Evolutionary conservation across 2,113 vertebrate species (phyloP).

Genomic region (Grantiella picta): DNA sequence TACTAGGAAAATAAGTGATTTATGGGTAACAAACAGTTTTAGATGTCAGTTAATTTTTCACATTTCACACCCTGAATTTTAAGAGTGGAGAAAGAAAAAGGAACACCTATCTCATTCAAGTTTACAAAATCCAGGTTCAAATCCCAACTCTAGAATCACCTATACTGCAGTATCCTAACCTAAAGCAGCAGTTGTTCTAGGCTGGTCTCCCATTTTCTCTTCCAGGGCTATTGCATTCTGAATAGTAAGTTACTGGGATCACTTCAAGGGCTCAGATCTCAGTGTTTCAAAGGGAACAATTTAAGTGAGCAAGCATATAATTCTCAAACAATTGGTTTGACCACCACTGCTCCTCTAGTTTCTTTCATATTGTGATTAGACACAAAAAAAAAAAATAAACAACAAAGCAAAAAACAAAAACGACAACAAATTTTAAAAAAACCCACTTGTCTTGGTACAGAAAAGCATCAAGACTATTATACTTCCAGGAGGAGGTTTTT

Average conservation of each 20-base stretch:
- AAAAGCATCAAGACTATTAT: not conserved
- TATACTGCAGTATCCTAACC: not conserved
- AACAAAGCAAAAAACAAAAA: not conserved
- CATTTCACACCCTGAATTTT: not conserved
- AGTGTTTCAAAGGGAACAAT: not conserved
- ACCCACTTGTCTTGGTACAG: not conserved
- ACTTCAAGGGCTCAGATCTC: not conserved
- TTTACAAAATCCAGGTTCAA: not conserved
- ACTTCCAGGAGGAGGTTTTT: not conserved
- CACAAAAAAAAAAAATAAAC: no score
- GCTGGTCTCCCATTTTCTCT: not conserved
- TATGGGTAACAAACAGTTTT: not conserved
- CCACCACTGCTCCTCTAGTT: not conserved
- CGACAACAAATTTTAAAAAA: no score
- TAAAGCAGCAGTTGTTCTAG: not conserved
- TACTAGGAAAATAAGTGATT: not conserved
- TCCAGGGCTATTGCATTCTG: not conserved
- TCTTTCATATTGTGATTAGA: not conserved
- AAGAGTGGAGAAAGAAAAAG: not conserved
- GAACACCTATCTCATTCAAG: not conserved
- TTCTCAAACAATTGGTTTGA: not conserved
- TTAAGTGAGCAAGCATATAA: not conserved
- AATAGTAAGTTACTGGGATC: not conserved
- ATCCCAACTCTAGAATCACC: not conserved
- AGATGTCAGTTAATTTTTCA: not conserved